These are phyloP conservation scores for Acrossocheilus wenchowensis DNA, from an alignment of 2,797 vertebrate genomes.

Conservation along the genomic window DNA sequence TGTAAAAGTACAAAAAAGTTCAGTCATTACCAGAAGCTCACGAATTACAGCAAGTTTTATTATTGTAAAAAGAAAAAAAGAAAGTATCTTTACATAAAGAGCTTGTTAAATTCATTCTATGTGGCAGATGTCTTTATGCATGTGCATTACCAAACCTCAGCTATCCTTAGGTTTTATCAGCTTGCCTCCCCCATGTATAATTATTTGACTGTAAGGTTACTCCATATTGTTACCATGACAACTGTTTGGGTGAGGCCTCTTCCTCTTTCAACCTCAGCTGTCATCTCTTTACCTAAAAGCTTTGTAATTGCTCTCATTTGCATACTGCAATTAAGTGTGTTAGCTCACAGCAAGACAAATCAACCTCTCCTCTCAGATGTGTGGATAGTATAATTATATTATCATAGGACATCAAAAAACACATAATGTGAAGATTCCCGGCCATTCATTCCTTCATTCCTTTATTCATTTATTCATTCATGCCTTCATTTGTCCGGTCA, in stretches of 20 bases:
- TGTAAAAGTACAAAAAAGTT: constrained; percentile 32
- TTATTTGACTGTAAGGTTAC: constrained; percentile 80
- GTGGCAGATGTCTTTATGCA: constrained; percentile 65
- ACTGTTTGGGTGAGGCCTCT: constrained; percentile 97
- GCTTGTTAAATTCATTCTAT: constrained; percentile 51
- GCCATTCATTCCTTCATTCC: constrained; percentile 31
- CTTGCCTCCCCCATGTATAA: constrained; percentile 62
- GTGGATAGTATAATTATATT: constrained; percentile 82
- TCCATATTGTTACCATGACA: constrained; percentile 96
- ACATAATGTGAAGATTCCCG: constrained; percentile 73
- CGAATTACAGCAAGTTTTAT: constrained; percentile 2
- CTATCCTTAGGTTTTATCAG: constrained; percentile 63
- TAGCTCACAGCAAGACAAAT: constrained; percentile 97
- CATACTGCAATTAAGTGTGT: constrained; percentile 99
- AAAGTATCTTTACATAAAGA: constrained; percentile 11
- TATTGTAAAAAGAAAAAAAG: neutral
- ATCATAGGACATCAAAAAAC: constrained; percentile 80
- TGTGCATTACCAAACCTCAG: constrained; percentile 71
- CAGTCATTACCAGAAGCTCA: neutral
- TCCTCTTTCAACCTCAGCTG: constrained; percentile 99
- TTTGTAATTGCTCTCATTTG: constrained; percentile 99
- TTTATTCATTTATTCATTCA: constrained; percentile 39
- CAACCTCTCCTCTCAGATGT: constrained; percentile 90
- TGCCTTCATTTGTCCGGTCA: constrained; percentile 38
- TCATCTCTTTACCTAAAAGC: constrained; percentile 99